These are phyloP conservation scores for Tachycineta bicolor DNA, from an alignment of 2,113 vertebrate genomes.

Conservation along the genomic window DNA sequence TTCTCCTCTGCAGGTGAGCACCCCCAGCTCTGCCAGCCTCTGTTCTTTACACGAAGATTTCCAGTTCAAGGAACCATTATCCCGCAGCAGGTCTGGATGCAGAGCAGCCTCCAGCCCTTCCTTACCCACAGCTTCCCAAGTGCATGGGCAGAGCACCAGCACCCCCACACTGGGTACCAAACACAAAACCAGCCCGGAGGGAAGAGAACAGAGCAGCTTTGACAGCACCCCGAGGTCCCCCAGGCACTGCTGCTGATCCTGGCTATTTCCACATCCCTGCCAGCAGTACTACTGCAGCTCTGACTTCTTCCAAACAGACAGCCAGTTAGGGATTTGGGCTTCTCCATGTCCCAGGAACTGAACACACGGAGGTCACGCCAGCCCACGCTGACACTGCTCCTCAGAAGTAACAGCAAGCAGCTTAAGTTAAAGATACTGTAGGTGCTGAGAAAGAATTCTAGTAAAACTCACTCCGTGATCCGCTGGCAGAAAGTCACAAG, in stretches of 20 bases:
- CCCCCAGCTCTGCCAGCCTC: neutral
- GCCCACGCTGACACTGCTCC: neutral
- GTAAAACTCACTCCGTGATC: neutral
- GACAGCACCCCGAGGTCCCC: neutral
- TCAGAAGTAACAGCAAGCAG: neutral
- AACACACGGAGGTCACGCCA: fast-evolving
- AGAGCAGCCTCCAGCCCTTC: neutral
- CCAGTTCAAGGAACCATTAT: neutral
- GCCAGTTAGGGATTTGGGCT: neutral
- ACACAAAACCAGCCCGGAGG: neutral
- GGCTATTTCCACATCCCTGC: neutral
- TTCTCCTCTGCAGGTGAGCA: neutral
- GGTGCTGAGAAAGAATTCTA: neutral
- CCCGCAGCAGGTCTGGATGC: neutral
- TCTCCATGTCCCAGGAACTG: neutral
- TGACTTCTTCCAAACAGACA: neutral
- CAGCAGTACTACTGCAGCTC: neutral
- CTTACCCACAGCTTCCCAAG: neutral
- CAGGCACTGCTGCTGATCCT: neutral
- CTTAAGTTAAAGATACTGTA: neutral
- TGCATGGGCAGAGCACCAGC: neutral
- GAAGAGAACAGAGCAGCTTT: neutral
- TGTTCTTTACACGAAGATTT: neutral
- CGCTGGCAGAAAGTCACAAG: neutral
- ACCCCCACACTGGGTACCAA: neutral